Conservation (phyloP, 2,797 vertebrate genomes). For the Gastrophryne carolinensis region DNA sequence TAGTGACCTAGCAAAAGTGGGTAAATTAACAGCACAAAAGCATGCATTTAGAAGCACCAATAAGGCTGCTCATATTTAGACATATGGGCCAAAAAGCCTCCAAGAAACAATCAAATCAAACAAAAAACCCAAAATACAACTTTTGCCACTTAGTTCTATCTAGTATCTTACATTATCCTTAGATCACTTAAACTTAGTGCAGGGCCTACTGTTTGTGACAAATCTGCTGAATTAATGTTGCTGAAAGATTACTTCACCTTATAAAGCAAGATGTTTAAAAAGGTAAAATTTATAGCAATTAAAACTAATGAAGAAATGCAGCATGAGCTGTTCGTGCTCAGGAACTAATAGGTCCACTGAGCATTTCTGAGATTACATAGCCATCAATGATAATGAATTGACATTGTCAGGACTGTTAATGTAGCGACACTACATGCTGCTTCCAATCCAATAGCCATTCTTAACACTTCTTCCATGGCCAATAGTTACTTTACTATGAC, state of each 20-base stretch:
- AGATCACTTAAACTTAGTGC: constrained; percentile 66
- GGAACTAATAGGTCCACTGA: constrained; percentile 80
- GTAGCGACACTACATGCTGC: constrained; percentile 62
- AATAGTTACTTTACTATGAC: constrained; percentile 55
- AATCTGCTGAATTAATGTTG: constrained; percentile 77
- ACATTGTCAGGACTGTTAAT: constrained; percentile 71
- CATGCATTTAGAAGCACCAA: too few species aligned
- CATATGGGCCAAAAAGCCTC: too few species aligned
- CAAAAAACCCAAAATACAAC: too few species aligned
- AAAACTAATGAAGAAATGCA: constrained; percentile 82
- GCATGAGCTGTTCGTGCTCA: constrained; percentile 76
- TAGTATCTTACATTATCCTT: constrained; percentile 58
- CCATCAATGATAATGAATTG: constrained; percentile 79
- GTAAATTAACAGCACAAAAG: too few species aligned
- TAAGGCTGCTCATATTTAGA: too few species aligned
- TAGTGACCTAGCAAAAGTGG: too few species aligned
- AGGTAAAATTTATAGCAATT: constrained; percentile 80
- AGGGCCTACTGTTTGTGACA: constrained; percentile 76
- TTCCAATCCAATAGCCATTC: constrained; percentile 60
- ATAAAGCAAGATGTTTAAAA: constrained; percentile 75
- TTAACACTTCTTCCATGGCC: constrained; percentile 43
- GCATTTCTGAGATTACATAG: constrained; percentile 75
- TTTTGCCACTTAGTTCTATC: too few species aligned
- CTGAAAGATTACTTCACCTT: constrained; percentile 79
- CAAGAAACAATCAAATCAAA: too few species aligned